Evolutionary conservation across 37 sponge, comb jelly and placozoan species (phyloP).

Genomic region (Eunapius fragilis): DNA sequence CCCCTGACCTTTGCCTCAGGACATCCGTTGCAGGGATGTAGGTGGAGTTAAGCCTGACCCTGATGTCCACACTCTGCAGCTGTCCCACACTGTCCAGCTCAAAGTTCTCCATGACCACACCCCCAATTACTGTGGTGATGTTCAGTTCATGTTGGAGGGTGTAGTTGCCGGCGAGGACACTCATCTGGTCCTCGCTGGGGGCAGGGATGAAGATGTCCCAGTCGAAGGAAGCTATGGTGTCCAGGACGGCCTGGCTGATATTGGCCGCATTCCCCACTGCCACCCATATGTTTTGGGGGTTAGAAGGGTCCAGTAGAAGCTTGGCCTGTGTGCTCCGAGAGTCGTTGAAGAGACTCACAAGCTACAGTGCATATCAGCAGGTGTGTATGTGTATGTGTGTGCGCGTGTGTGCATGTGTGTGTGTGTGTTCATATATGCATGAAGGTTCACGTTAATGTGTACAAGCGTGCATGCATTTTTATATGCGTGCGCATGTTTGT

Average conservation of each 20-base stretch:
- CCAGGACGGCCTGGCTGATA: background rate
- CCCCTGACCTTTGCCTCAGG: slow-evolving; percentile 46
- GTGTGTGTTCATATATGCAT: background rate
- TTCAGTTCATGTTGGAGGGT: slow-evolving; percentile 18
- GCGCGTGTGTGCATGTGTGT: background rate
- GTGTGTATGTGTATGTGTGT: too few relatives aligned
- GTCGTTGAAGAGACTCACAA: background rate
- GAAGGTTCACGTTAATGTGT: background rate
- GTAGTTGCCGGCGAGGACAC: slow-evolving; percentile 29
- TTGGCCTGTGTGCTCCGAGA: background rate
- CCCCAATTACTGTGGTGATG: slow-evolving; percentile 49
- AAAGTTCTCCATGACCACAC: slow-evolving; percentile 37
- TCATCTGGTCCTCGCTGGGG: slow-evolving; percentile 18
- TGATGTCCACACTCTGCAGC: slow-evolving; percentile 33
- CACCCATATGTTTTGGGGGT: slow-evolving; percentile 63
- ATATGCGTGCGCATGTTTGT: background rate
- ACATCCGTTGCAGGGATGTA: slow-evolving; percentile 14
- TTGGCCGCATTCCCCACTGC: slow-evolving; percentile 4
- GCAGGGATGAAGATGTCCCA: slow-evolving; percentile 70
- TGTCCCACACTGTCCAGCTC: background rate
- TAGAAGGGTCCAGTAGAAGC: slow-evolving; percentile 26
- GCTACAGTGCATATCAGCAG: background rate
- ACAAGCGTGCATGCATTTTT: background rate
- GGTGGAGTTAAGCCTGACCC: slow-evolving; percentile 65
- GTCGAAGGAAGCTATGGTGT: slow-evolving; percentile 28